These are phyloP conservation scores for Tragopan temminckii DNA, from an alignment of 2,797 vertebrate genomes.

Conservation along the genomic window DNA sequence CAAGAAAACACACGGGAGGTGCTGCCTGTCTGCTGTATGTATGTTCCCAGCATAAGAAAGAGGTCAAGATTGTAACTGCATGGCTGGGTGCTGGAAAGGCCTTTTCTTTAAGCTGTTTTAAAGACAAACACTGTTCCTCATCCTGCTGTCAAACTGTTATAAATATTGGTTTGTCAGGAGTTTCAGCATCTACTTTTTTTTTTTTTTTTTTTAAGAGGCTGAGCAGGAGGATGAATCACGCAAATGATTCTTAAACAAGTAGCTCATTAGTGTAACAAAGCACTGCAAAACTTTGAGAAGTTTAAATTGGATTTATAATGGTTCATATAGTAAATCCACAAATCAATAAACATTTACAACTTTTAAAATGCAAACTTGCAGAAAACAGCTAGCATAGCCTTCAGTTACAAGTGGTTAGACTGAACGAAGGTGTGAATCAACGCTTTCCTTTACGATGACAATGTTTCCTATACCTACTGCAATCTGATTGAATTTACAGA, in stretches of 20 bases:
- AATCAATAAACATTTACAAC: background rate
- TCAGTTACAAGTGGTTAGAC: background rate
- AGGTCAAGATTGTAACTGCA: conserved; percentile 85
- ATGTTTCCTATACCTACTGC: background rate
- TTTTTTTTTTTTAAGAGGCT: background rate
- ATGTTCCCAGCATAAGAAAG: conserved; percentile 81
- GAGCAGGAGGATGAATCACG: conserved; percentile 59
- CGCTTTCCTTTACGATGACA: background rate
- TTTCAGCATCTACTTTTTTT: conserved; percentile 44
- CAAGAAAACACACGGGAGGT: conserved; percentile 83
- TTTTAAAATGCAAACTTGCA: background rate
- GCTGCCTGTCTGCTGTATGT: conserved; percentile 75
- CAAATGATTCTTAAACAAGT: conserved; percentile 76
- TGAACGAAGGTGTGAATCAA: background rate
- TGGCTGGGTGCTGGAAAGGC: conserved; percentile 82
- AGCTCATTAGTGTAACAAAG: conserved; percentile 73
- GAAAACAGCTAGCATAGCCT: no score
- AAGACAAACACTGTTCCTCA: conserved; percentile 83
- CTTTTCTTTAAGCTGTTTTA: conserved; percentile 82
- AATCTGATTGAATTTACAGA: background rate
- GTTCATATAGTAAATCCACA: background rate
- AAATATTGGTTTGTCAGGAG: conserved; percentile 83
- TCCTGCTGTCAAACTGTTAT: conserved; percentile 80
- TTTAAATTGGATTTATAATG: conserved; percentile 47
- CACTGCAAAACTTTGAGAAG: conserved; percentile 2